Conservation (phyloP, 2,888 invertebrate genomes). For the Pachymerium ferrugineum region DNA sequence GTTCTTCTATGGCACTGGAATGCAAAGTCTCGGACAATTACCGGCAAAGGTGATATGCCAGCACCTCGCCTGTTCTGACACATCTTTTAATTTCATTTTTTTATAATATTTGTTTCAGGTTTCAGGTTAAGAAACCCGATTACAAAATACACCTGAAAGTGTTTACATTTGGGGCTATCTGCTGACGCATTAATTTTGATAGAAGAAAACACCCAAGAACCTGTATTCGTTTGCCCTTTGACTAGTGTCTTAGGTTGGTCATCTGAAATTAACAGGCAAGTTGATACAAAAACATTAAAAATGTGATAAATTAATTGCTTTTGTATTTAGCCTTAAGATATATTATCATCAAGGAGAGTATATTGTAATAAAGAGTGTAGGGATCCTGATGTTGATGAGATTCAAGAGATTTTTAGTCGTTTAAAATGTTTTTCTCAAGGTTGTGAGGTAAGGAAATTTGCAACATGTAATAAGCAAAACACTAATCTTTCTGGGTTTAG, state of each 20-base stretch:
- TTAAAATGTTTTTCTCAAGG: slow-evolving; percentile 68
- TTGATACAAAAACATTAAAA: slow-evolving; percentile 41
- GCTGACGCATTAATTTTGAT: slow-evolving; percentile 80
- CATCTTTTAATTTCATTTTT: too few relatives aligned
- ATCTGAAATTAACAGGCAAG: slow-evolving; percentile 55
- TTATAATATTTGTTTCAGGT: too few relatives aligned
- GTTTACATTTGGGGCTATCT: slow-evolving; percentile 80
- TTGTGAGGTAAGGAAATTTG: slow-evolving; percentile 51
- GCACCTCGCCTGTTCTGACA: too few relatives aligned
- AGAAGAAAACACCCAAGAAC: slow-evolving; percentile 73
- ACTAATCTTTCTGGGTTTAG: slow-evolving; percentile 41
- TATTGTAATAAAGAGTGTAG: slow-evolving; percentile 71
- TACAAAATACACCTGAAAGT: too few relatives aligned
- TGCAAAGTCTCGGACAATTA: slow-evolving; percentile 90
- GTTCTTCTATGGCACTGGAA: slow-evolving; percentile 98
- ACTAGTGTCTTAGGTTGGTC: slow-evolving; percentile 71
- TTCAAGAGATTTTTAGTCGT: slow-evolving; percentile 70
- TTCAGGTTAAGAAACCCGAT: too few relatives aligned
- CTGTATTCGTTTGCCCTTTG: slow-evolving; percentile 79
- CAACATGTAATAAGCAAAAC: background rate
- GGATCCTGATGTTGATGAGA: slow-evolving; percentile 59
- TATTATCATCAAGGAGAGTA: slow-evolving; percentile 94
- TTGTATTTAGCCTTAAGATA: slow-evolving; percentile 68
- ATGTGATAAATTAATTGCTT: background rate
- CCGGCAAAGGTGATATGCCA: slow-evolving; percentile 90